Percentiles rank a stretch among this genome's conserved stretches.
Evolutionary conservation across 1,140 invertebrate species (phyloP).

Genomic region (Platorchestia sp.): DNA sequence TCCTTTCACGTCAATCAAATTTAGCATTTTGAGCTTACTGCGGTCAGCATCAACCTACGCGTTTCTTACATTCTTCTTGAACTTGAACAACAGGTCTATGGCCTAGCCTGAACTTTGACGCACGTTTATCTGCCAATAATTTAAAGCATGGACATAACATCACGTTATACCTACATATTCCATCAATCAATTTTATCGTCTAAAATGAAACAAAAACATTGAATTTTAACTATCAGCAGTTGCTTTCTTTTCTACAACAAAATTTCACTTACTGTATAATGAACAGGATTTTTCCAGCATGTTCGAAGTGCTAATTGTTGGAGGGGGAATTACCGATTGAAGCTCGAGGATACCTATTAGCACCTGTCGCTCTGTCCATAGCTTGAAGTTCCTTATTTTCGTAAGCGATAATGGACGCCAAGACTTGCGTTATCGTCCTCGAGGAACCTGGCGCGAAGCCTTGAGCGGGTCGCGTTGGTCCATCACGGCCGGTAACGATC

Average conservation of each 20-base stretch:
- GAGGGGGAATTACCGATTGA: neutral
- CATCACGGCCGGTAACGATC: neutral
- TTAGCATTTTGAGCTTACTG: neutral
- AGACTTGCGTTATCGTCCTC: neutral
- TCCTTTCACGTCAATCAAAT: neutral
- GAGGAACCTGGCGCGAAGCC: neutral
- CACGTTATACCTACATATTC: neutral
- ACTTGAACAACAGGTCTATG: neutral
- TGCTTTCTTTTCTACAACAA: neutral
- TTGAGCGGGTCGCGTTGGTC: neutral
- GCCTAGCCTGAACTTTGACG: neutral
- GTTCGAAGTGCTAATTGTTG: neutral
- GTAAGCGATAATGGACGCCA: neutral
- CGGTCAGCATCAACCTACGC: neutral
- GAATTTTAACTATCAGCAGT: neutral
- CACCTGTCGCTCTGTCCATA: neutral
- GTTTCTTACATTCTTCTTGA: neutral
- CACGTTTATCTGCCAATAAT: neutral
- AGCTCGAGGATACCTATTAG: neutral
- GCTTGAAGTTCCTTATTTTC: neutral
- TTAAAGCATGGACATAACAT: neutral
- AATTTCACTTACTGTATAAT: no score
- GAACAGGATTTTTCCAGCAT: neutral
- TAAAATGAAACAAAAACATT: neutral
- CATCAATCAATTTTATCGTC: neutral